Conservation (phyloP, 1,140 invertebrate genomes). For the Leptinotarsa defecta region DNA sequence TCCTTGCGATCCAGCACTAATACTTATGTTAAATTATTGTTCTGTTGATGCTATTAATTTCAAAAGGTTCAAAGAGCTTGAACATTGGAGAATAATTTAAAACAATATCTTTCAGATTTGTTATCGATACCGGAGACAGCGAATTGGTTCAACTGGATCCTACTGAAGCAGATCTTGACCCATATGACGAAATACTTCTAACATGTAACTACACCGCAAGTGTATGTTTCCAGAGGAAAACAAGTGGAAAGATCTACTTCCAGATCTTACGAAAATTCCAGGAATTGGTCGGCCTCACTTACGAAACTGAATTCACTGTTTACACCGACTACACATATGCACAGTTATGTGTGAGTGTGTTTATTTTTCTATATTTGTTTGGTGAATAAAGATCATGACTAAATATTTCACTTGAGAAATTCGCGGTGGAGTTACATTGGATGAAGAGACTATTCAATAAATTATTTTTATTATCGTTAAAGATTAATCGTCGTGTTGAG, state of each 20-base stretch:
- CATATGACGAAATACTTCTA: slow-evolving; percentile 35
- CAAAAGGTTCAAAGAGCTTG: too few relatives aligned
- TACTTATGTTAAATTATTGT: too few relatives aligned
- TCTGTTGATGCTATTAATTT: too few relatives aligned
- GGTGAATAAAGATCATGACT: not conserved
- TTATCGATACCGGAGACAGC: not conserved
- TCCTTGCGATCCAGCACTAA: too few relatives aligned
- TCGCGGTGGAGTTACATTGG: not conserved
- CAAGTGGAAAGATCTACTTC: slow-evolving; percentile 33
- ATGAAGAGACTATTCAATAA: not conserved
- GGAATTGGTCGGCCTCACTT: slow-evolving; percentile 31
- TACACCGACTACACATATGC: slow-evolving; percentile 32
- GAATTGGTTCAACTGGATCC: not conserved
- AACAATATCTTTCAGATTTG: not conserved
- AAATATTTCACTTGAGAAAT: not conserved
- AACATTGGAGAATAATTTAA: too few relatives aligned
- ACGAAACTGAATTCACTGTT: slow-evolving; percentile 35
- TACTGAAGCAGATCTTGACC: not conserved
- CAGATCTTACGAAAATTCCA: slow-evolving; percentile 29
- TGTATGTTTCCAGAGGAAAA: slow-evolving; percentile 12
- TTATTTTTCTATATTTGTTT: not conserved
- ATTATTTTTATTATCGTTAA: too few relatives aligned
- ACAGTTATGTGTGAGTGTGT: slow-evolving; percentile 44
- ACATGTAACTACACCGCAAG: slow-evolving; percentile 31
- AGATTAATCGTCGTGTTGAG: too few relatives aligned